These are phyloP conservation scores for Paramormyrops hopkinsi DNA, from an alignment of 2,797 vertebrate genomes.

Conservation along the genomic window DNA sequence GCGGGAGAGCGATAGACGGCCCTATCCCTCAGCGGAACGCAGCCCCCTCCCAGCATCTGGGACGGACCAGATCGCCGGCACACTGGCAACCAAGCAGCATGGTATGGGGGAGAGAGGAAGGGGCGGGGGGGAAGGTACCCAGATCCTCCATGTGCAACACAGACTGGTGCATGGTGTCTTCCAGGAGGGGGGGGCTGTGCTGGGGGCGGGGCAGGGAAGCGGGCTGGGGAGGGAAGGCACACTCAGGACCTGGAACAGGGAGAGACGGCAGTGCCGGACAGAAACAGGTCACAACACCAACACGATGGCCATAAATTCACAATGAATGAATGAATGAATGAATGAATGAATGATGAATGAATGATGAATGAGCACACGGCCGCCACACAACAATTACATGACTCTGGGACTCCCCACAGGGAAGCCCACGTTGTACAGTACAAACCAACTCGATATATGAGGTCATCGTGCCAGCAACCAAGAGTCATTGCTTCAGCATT, in stretches of 20 bases:
- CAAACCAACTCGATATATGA: neutral
- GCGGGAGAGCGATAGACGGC: neutral
- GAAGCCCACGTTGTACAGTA: neutral
- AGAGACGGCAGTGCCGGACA: conserved; percentile 22
- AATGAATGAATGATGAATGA: neutral
- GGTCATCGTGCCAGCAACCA: neutral
- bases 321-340: conserved; percentile 4
- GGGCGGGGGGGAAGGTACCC: conserved; percentile 56
- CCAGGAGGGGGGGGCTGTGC: conserved; percentile 60
- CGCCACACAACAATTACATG: neutral
- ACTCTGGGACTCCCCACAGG: neutral
- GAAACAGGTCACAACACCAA: conserved; percentile 1
- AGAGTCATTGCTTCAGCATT: neutral
- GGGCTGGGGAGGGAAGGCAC: conserved; percentile 59
- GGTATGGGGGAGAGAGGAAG: neutral
- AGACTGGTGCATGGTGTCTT: conserved; percentile 69
- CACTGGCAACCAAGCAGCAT: neutral
- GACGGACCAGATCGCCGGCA: neutral
- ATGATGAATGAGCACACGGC: neutral
- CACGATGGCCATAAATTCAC: conserved; percentile 12
- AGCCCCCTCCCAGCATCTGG: neutral
- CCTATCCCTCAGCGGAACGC: neutral
- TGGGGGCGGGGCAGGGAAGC: conserved; percentile 56
- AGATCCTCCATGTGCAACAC: conserved; percentile 63
- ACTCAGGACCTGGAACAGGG: conserved; percentile 64